A percentile compares a stretch with the other conserved stretches of the same genome.
These are phyloP conservation scores for Lepus oiostolus DNA, from an alignment of 2,797 vertebrate species.

Conservation along the genomic window DNA sequence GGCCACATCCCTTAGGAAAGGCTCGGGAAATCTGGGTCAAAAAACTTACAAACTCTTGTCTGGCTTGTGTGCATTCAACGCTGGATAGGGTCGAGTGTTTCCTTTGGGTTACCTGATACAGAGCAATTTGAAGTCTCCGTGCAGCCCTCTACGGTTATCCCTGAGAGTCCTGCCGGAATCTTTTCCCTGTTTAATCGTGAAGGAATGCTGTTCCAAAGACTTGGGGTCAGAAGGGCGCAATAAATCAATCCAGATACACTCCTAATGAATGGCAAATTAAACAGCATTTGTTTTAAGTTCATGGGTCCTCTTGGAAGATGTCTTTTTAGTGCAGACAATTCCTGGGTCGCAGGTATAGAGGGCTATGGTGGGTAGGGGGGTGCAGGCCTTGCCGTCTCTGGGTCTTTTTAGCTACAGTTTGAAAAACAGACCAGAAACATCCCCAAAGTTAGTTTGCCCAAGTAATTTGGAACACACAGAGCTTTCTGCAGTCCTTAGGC, in stretches of 20 bases:
- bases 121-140: constrained; percentile 82
- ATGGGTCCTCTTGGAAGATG: constrained; percentile 86
- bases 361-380: background rate
- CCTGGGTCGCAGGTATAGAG: constrained; percentile 70
- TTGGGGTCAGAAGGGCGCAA: constrained; percentile 85
- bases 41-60: constrained; percentile 79
- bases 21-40: constrained; percentile 79
- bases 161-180: constrained; percentile 83
- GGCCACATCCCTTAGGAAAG: constrained; percentile 84
- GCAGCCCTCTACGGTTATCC: constrained; percentile 79
- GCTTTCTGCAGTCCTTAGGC: background rate
- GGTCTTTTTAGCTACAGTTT: constrained; percentile 45
- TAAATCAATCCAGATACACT: constrained; percentile 90
- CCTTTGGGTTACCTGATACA: constrained; percentile 84
- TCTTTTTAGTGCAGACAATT: constrained; percentile 85
- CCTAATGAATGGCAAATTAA: constrained; percentile 89
- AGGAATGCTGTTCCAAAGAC: constrained; percentile 89
- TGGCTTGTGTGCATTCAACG: constrained; percentile 79
- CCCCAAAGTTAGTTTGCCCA: constrained; percentile 24
- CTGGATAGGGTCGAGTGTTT: constrained; percentile 77
- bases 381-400: background rate
- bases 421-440: background rate
- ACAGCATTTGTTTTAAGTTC: constrained; percentile 89
- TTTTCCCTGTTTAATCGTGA: constrained; percentile 86
- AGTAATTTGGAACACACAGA: background rate